phyloP scores from a whole-genome alignment of 2,113 vertebrate genomes.

The cattle (Bos taurus) region ARS-UCD2.0 NC_037333.1:104226501-104227000 shows the following conservation, averaged over 20 bases:
- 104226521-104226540: background rate
- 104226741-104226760: background rate
- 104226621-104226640: background rate
- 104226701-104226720: background rate
- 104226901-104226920: fast-evolving
- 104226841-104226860: no score
- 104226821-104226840: background rate
- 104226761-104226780: background rate
- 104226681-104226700: background rate
- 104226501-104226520: background rate
- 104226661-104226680: background rate
- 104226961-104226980: background rate
- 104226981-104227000: background rate
- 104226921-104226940: background rate
- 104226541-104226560: background rate
- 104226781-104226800: background rate
- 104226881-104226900: fast-evolving
- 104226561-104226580: no score
- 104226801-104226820: background rate
- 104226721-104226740: background rate
- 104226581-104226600: fast-evolving
- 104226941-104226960: background rate
- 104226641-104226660: no score
- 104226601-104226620: background rate
- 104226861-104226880: fast-evolving